Evolutionary conservation across 2,797 vertebrate genomes (phyloP), one percentile per base, ranked within the genome.

Genomic region (Atherinosoma microstoma): DNA sequence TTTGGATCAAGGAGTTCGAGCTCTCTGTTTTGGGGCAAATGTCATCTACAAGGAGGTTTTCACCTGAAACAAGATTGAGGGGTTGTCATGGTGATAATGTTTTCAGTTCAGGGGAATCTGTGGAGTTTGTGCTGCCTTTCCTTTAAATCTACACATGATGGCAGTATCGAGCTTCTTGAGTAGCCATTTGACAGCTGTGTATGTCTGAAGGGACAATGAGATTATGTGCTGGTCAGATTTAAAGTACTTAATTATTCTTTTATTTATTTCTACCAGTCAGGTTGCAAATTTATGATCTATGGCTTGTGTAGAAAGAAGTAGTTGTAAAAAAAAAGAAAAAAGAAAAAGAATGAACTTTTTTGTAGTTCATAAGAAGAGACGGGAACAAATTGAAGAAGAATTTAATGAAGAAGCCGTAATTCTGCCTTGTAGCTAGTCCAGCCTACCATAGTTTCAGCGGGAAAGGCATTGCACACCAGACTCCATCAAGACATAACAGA

Each of bases 101-200:
- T 11, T 51, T 4, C 15, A 32, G 15, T 15, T 16, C 29, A 18
- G 29, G 47, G 47, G 3, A 29, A 12, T 34, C 20, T 9, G 1
- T 32, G 12, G 24, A 56, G 32, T 29, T 4, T 9, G 13, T 0
- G 0, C 6, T 58, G 35, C 42, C 63, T 22, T 73, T 18, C 0
- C 0, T 1, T 0, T 0, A 13, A 0, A 2, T 0, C 0, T 29
- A 65, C 86, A 84, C 83, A 62, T 4, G 73, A 13, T 73, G 83
- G 76, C 82, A 86, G 40, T 65, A 22, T 73, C 47, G 58, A 0
- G 32, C 77, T 83, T 65, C 36, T 16, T 32, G 2, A 18, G 3
- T 29, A 42, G 7, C 15, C 27, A 9, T 57, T 30, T 57, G 16
- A 57, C 27, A 32, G 29, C 54, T 0, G 51, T 24, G 15, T 29